A percentile compares a stretch with the other conserved stretches of the same genome.
Conservation (phyloP, 1,140 invertebrate genomes). For the Conus betulinus region DNA sequence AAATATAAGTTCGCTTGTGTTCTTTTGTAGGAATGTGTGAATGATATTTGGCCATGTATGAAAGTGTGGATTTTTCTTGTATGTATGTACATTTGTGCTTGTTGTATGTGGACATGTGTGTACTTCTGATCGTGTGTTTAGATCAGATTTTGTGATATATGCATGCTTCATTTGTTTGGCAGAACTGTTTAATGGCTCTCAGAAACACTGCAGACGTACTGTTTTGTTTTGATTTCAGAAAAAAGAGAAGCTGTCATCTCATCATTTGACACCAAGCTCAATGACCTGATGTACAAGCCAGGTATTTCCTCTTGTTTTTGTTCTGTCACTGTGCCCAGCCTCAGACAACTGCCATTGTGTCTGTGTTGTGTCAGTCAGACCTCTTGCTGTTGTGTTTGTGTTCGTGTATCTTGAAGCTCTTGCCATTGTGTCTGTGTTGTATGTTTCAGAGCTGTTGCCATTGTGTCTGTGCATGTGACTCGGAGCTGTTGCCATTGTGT, state of each 20-base stretch:
- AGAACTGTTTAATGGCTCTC: neutral
- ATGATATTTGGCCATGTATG: too few relatives aligned
- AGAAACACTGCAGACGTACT: neutral
- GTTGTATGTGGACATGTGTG: neutral
- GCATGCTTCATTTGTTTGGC: neutral
- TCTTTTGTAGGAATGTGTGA: too few relatives aligned
- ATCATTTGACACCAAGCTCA: constrained; percentile 47
- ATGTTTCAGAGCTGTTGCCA: too few relatives aligned
- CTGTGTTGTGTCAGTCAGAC: too few relatives aligned
- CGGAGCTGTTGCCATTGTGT: too few relatives aligned
- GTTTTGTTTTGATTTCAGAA: constrained; percentile 45
- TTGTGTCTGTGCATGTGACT: too few relatives aligned
- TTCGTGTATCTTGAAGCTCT: too few relatives aligned
- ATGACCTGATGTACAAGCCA: constrained; percentile 52
- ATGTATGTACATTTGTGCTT: neutral
- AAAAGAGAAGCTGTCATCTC: constrained; percentile 33
- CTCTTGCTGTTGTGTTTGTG: too few relatives aligned
- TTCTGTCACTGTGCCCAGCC: too few relatives aligned
- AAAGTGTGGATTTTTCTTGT: neutral
- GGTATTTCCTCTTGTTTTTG: constrained; percentile 39
- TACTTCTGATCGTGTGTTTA: constrained; percentile 4
- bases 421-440: too few relatives aligned
- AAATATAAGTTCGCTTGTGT: too few relatives aligned
- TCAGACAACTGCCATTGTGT: too few relatives aligned
- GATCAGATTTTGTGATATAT: neutral